Conservation (phyloP, 2,113 vertebrate genomes). For the Pyxicephalus adspersus region DNA sequence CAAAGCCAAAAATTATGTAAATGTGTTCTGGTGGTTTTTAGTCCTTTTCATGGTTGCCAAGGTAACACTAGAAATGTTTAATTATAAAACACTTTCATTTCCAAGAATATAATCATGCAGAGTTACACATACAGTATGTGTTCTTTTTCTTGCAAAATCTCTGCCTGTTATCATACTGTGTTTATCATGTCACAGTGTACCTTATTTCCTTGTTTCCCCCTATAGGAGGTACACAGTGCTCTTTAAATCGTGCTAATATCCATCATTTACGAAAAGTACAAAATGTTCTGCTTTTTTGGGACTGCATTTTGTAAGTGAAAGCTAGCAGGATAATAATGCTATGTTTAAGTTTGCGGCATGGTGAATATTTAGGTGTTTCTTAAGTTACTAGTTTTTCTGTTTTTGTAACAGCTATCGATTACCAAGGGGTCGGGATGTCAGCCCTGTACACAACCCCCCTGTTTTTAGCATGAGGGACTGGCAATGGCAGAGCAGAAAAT, state of each 20-base stretch:
- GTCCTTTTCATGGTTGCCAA: constrained; percentile 48
- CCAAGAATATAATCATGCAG: constrained; percentile 36
- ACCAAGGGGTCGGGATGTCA: too few species aligned
- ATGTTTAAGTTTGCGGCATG: too few species aligned
- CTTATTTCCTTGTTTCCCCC: neutral
- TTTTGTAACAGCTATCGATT: too few species aligned
- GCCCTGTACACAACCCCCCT: too few species aligned
- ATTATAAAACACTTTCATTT: constrained; percentile 56
- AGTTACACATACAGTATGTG: constrained; percentile 4
- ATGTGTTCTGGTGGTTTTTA: constrained; percentile 36
- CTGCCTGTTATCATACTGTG: neutral
- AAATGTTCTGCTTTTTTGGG: neutral
- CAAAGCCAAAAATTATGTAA: constrained; percentile 55
- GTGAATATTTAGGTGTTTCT: too few species aligned
- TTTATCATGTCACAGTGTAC: neutral
- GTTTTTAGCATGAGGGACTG: too few species aligned
- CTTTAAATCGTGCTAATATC: neutral
- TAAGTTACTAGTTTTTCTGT: too few species aligned
- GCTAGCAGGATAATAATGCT: neutral
- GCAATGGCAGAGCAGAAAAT: too few species aligned
- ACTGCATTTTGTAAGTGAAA: neutral
- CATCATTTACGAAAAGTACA: neutral
- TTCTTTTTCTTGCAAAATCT: neutral
- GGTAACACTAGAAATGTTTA: constrained; percentile 55
- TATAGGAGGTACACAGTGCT: neutral